Evolutionary conservation across 2,888 invertebrate genomes (phyloP), one percentile per base, ranked within the genome.

Genomic region (Caenorhabditis becei): DNA sequence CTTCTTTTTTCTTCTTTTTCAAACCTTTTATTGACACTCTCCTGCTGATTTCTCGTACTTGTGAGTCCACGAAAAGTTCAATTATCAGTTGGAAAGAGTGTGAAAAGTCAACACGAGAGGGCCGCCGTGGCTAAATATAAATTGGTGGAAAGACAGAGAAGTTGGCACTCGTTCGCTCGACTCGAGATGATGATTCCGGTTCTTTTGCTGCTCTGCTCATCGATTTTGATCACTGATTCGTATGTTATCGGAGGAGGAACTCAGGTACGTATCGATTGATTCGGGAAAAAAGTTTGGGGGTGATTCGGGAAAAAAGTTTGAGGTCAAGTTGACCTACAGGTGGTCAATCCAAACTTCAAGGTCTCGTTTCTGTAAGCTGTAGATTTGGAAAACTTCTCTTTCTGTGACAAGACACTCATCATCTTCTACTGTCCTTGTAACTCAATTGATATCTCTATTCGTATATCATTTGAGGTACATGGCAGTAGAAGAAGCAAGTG

Each of bases 191-290:
- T 74, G 72, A 49, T 65, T 65, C 54, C 32, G 49, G 56, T 58
- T 58, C 66, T 66, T 37, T 10, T 74, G 4, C 2, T 69, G 1
- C 3, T 69, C 3, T 53, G 37, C 23, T 24, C 24, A 11, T 4
- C 51, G 4, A 2, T 26, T 28, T 18, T 24, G n/a, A 3, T 59
- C 26, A 32, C 32, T 41, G 44, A 47, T 56, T 56, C 20, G 18
- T 74, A 74, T 51, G 74, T 74, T 16, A 79, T 79, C 58, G 79
- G 79, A 41, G 69, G 72, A 28, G 79, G 79, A 16, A 70, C 72
- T n/a, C 72, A 74, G 67, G 79, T 79, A 26, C 37, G 7, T n/a
- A 49, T 49, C 49, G 20, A 49, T 41, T 41, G 41, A 41, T 14
- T 41, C 14, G 10, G 41, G 41, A 41, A 41, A 41, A 41, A 41